phyloP scores from a whole-genome alignment of 1,140 invertebrate genomes.

The Drosophila bocqueti region DNA sequence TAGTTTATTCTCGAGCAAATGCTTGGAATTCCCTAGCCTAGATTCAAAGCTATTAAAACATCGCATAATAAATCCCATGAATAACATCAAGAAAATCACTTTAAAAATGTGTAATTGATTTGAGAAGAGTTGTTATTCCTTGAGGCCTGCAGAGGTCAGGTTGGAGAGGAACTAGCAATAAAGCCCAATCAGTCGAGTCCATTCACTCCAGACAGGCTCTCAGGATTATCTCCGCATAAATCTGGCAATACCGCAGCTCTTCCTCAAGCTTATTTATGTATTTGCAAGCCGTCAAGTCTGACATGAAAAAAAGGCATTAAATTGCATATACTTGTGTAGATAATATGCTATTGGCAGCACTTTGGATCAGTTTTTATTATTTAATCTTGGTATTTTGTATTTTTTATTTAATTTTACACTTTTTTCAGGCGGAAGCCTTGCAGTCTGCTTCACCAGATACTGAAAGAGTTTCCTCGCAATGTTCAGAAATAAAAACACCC shows the following conservation, averaged over 20 bases:
- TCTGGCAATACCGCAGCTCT: not conserved
- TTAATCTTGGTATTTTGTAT: not conserved
- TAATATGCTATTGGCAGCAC: not conserved
- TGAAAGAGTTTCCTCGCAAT: not conserved
- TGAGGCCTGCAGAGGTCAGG: not conserved
- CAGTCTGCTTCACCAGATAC: not conserved
- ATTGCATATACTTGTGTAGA: not conserved
- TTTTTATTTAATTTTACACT: not conserved
- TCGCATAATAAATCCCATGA: not conserved
- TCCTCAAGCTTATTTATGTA: not conserved
- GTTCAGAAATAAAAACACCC: not conserved
- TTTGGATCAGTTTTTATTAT: not conserved
- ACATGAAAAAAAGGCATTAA: not conserved
- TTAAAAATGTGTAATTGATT: not conserved
- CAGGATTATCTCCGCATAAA: not conserved
- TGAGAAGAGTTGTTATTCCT: not conserved
- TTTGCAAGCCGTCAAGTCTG: not conserved
- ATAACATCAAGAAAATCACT: not conserved
- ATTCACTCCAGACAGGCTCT: not conserved
- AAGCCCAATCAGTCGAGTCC: not conserved
- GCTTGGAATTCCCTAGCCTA: not conserved
- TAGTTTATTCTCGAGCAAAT: not conserved
- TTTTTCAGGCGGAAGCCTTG: not conserved
- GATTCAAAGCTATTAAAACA: not conserved
- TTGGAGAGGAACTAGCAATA: not conserved